Percentiles rank a stretch among this genome's conserved stretches.
These are phyloP conservation scores for Tanytarsus gracilentus DNA, from an alignment of 2,888 invertebrate species.

Conservation along the genomic window DNA sequence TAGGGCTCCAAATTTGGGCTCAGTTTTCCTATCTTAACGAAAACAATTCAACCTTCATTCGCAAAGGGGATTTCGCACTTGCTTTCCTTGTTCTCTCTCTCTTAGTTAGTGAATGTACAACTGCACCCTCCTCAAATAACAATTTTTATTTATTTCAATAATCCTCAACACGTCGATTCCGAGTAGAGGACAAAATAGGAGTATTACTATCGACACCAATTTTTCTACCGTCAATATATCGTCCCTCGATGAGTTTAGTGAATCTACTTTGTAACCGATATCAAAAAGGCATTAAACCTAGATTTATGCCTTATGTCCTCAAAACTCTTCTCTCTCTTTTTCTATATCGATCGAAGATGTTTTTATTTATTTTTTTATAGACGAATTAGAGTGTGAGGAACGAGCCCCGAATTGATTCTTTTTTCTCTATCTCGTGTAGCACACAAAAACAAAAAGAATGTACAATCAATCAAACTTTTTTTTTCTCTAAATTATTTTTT, in stretches of 20 bases:
- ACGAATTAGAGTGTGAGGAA: not conserved
- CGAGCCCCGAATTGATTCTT: not conserved
- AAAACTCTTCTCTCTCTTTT: not conserved
- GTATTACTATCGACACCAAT: slow-evolving; percentile 8
- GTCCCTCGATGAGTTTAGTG: not conserved
- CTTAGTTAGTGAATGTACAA: not conserved
- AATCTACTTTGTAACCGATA: not conserved
- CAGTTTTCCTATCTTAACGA: slow-evolving; percentile 37
- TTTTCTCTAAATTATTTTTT: not conserved
- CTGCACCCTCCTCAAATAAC: not conserved
- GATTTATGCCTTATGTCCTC: not conserved
- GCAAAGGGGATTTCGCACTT: not conserved
- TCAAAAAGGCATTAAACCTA: slow-evolving; percentile 2
- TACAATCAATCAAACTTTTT: slow-evolving; percentile 23
- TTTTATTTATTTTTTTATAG: not conserved
- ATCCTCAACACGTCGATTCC: slow-evolving; percentile 16
- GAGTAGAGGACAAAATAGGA: not conserved
- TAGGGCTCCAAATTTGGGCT: slow-evolving; percentile 47
- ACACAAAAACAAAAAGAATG: slow-evolving; percentile 3
- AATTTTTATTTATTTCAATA: slow-evolving; percentile 22
- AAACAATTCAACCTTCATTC: slow-evolving; percentile 22
- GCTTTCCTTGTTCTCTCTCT: not conserved
- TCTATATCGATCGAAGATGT: not conserved
- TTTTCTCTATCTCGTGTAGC: not conserved
- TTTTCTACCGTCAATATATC: not conserved